phyloP scores from a whole-genome alignment of 1,140 invertebrate genomes.

The Berghia stephanieae region DNA sequence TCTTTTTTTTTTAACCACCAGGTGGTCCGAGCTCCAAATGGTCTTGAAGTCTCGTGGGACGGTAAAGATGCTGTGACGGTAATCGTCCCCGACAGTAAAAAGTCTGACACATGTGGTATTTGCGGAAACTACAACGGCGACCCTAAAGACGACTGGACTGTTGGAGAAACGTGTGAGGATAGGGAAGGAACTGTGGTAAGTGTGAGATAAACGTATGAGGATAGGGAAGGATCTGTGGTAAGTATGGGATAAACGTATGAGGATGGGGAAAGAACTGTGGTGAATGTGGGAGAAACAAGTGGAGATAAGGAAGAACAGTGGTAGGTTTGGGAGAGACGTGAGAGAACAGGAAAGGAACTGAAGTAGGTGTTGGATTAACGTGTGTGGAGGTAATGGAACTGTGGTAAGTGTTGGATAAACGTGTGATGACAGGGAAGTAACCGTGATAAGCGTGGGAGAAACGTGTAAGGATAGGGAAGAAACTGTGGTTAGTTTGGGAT shows the following conservation, averaged over 20 bases:
- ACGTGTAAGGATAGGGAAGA: neutral
- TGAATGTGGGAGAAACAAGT: neutral
- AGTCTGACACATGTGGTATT: conserved; percentile 83
- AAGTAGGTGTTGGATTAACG: conserved; percentile 19
- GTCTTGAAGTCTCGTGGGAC: conserved; percentile 81
- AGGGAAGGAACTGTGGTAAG: conserved; percentile 34
- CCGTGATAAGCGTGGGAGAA: neutral
- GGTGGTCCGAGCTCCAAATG: conserved; percentile 50
- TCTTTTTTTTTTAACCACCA: conserved; percentile 27
- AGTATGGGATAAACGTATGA: neutral
- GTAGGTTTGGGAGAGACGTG: conserved; percentile 37
- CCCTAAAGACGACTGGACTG: conserved; percentile 67
- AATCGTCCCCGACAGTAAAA: conserved; percentile 79
- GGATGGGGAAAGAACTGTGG: neutral
- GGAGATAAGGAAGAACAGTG: neutral
- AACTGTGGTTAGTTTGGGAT: too few species aligned
- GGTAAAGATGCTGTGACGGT: conserved; percentile 85
- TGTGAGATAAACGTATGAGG: neutral
- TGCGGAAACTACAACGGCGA: conserved; percentile 86
- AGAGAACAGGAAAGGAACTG: conserved; percentile 28
- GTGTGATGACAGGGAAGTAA: neutral
- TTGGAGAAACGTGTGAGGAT: conserved; percentile 41
- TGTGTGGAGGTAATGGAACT: neutral
- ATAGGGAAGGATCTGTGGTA: neutral
- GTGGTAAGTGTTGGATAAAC: neutral